A percentile compares a stretch with the other conserved stretches of the same genome.
Evolutionary conservation across 2,113 vertebrate species (phyloP).

Genomic region (Coturnix japonica): DNA sequence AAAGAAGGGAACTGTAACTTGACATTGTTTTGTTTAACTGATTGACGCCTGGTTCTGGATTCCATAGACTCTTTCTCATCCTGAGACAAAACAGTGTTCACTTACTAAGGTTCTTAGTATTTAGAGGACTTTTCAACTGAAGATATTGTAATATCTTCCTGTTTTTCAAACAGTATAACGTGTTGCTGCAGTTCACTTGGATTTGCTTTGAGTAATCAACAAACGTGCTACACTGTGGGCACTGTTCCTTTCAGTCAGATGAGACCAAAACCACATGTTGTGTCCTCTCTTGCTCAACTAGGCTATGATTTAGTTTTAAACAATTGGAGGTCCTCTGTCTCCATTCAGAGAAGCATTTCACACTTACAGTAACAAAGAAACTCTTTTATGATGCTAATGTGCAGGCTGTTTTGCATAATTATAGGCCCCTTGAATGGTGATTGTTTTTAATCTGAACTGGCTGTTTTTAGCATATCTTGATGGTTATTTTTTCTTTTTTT

Average conservation of each 20-base stretch:
- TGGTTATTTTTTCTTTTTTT: neutral
- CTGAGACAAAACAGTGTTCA: neutral
- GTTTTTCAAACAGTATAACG: neutral
- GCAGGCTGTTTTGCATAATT: neutral
- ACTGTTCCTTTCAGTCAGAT: neutral
- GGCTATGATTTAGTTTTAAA: neutral
- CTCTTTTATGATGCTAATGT: neutral
- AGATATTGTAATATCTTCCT: neutral
- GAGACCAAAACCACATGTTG: neutral
- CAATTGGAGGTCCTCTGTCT: neutral
- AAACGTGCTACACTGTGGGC: neutral
- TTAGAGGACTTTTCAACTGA: neutral
- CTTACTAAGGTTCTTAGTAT: neutral
- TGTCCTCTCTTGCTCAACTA: neutral
- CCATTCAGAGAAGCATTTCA: neutral
- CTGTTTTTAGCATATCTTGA: neutral
- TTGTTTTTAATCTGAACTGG: neutral
- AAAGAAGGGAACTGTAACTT: neutral
- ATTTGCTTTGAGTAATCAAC: neutral
- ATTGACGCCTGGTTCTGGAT: neutral
- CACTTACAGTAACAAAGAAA: neutral
- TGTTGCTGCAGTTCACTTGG: neutral
- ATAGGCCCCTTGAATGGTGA: neutral
- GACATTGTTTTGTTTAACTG: neutral
- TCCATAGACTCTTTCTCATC: neutral